Base-by-base conservation (phyloP, 2,888 invertebrate species). In the Eustalomyia histrio region DNA sequence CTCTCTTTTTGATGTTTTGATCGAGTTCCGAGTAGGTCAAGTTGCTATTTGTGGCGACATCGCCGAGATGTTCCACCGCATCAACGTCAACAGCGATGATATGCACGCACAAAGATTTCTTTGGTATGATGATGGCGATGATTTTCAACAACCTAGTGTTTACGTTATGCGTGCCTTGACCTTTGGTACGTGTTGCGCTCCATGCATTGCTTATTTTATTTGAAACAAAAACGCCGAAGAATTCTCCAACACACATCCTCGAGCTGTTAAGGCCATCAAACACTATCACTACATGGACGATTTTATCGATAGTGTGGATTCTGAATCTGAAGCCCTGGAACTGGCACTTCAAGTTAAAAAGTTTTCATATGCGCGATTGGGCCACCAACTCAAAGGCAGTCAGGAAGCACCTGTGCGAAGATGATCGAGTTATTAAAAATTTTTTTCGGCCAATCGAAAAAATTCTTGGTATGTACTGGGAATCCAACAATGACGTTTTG, bases 81-180 rank as follows among this genome's bases (percentile, higher is more conserved):
- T 58, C 2, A 58, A 58, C 3, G 58, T 58, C 16, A 29, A 16
- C n/a, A 35, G 1, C 7, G 7, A 35, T 9, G 58, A 58, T 16
- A n/a, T n/a, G 16, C 58, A 58, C 9, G 58, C 14, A 0, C 58
- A 58, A 58, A 29, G 58, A 8, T 58, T 58, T 17, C n/a, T 58
- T 16, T 58, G 58, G 58, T n/a, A 21, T 21, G 35, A 35, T 9
- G 7, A 35, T 35, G 35, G 35, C 35, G n/a, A n/a, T n/a, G n/a
- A 35, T 9, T 8, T 35, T 7, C 35, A 35, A 35, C 35, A 74
- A 29, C 83, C 76, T n/a, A 84, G 78, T 47, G 73, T 79, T 29
- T 86, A 83, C 64, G 83, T 84, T 4, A 84, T 83, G 82, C 29
- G 43, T 5, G 80, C 83, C 0, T 60, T 84, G 21, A 83, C 83